A percentile compares a stretch with the other conserved stretches of the same genome.
These are phyloP conservation scores for Phoxinus dragarum DNA, from an alignment of 2,797 vertebrate genomes.

Conservation along the genomic window DNA sequence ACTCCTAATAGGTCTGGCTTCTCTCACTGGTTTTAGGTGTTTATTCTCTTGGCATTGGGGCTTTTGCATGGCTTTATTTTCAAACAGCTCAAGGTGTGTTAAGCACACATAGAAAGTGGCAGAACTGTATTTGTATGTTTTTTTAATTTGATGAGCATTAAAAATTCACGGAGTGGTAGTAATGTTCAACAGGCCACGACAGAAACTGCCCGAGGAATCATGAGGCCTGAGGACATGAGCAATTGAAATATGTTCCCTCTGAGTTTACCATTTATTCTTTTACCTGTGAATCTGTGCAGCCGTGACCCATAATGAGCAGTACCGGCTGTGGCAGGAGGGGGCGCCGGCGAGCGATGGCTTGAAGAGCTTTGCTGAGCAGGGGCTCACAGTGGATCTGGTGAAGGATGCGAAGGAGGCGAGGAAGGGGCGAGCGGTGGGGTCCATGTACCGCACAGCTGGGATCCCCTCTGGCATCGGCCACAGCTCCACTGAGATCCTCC, in stretches of 20 bases:
- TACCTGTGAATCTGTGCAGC: constrained; percentile 64
- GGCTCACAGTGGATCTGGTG: constrained; percentile 81
- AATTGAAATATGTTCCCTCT: neutral
- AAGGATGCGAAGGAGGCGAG: constrained; percentile 78
- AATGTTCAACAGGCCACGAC: constrained; percentile 14
- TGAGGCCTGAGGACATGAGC: neutral
- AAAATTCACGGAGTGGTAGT: constrained; percentile 10
- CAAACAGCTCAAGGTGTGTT: neutral
- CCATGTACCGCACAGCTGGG: constrained; percentile 81
- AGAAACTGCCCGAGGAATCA: neutral
- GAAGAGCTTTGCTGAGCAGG: constrained; percentile 79
- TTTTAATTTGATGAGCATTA: neutral
- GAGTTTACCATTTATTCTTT: neutral
- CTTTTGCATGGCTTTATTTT: neutral
- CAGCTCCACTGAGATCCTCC: constrained; percentile 80
- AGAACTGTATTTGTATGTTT: constrained; percentile 17
- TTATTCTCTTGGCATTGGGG: constrained; percentile 8
- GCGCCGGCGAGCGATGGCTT: constrained; percentile 76
- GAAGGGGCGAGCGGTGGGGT: constrained; percentile 73
- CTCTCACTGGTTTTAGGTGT: constrained; percentile 10
- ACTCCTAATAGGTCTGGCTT: neutral
- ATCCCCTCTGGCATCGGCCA: constrained; percentile 81
- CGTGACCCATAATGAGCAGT: constrained; percentile 79
- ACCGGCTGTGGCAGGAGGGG: constrained; percentile 80
- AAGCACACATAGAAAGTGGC: neutral